phyloP scores from a whole-genome alignment of 2,888 invertebrate genomes.

The Helicoverpa assulta region DNA sequence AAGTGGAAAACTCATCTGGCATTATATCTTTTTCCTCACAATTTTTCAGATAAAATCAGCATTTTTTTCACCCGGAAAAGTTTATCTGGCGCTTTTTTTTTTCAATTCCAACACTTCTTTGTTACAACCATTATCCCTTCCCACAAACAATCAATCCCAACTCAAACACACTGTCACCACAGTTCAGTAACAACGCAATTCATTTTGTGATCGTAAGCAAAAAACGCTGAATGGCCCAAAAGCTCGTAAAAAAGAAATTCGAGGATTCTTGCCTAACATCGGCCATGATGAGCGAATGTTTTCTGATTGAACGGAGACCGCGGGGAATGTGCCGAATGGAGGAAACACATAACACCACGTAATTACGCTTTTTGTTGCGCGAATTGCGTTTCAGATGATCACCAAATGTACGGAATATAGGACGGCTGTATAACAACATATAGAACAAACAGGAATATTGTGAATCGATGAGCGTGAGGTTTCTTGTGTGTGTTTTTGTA shows the following conservation, averaged over 20 bases:
- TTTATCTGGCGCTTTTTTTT: background rate
- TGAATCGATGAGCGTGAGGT: background rate
- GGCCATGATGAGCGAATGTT: conserved; percentile 60
- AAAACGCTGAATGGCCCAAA: conserved; percentile 35
- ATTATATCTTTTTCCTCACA: too few species aligned
- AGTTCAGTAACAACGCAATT: conserved; percentile 36
- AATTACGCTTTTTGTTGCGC: conserved; percentile 61
- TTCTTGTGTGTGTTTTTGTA: too few species aligned
- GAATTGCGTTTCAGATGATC: conserved; percentile 46
- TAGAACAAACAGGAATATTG: background rate
- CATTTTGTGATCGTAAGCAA: conserved; percentile 28
- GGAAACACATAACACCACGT: conserved; percentile 60
- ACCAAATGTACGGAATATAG: conserved; percentile 17
- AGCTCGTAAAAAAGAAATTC: conserved; percentile 53
- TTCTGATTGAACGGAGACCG: conserved; percentile 61
- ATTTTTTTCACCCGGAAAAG: too few species aligned
- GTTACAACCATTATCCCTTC: conserved; percentile 22
- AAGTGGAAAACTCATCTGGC: too few species aligned
- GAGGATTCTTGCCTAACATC: conserved; percentile 29
- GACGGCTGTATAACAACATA: background rate
- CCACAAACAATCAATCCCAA: conserved; percentile 28
- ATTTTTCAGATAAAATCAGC: too few species aligned
- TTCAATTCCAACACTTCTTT: conserved; percentile 2
- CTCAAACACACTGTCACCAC: conserved; percentile 31
- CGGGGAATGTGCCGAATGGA: conserved; percentile 54